A percentile compares a stretch with the other conserved stretches of the same genome.
phyloP scores from a whole-genome alignment of 2,888 invertebrate genomes.

The Ganaspis brasiliensis region DNA sequence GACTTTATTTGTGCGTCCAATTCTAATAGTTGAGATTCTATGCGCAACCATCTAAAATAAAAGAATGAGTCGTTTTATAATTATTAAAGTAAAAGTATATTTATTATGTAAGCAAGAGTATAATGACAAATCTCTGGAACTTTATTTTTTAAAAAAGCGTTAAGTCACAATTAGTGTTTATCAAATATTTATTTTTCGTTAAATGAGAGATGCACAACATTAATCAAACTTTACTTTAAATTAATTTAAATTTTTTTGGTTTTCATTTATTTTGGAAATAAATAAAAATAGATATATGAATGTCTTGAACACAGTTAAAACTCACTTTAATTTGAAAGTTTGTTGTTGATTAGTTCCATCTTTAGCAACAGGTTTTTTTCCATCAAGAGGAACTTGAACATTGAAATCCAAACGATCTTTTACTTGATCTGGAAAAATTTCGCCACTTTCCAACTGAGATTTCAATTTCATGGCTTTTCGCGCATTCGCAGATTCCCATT shows the following conservation, averaged over 20 bases:
- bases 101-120: too few species aligned
- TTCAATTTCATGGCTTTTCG: conserved; percentile 85
- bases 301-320: too few species aligned
- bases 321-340: conserved; percentile 78
- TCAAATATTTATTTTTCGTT: too few species aligned
- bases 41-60: conserved; percentile 82
- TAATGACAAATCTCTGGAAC: too few species aligned
- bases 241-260: background rate
- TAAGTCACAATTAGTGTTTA: too few species aligned
- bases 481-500: conserved; percentile 86
- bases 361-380: conserved; percentile 80
- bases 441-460: conserved; percentile 83
- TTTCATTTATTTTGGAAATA: too few species aligned
- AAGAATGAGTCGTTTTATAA: too few species aligned
- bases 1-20: conserved; percentile 86
- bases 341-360: conserved; percentile 80
- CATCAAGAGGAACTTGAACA: conserved; percentile 84
- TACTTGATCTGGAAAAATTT: conserved; percentile 83
- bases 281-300: background rate
- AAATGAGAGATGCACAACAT: too few species aligned
- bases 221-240: too few species aligned
- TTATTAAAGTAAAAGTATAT: too few species aligned
- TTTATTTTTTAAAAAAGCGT: too few species aligned
- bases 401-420: conserved; percentile 84
- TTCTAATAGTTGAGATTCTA: conserved; percentile 85